These are phyloP conservation scores for Agrotis puta DNA, from an alignment of 2,888 invertebrate genomes.

Conservation along the genomic window DNA sequence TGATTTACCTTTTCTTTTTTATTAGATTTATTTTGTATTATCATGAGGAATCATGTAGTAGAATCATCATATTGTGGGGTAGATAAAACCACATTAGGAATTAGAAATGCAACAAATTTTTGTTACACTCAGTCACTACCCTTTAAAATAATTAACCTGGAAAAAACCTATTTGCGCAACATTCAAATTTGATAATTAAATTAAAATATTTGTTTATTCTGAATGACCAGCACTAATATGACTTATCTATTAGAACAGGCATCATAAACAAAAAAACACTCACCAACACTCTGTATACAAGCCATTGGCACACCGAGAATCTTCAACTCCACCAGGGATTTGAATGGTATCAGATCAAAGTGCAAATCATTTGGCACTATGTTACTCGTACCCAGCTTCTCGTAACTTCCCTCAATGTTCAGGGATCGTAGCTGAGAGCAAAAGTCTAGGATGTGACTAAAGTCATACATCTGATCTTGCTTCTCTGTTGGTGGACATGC, in stretches of 20 bases:
- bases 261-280: conserved; percentile 57
- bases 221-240: not conserved
- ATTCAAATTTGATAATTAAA: not conserved
- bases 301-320: conserved; percentile 93
- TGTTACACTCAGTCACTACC: not conserved
- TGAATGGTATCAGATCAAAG: conserved; percentile 96
- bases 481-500: conserved; percentile 96
- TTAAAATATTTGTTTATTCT: not conserved
- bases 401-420: conserved; percentile 92
- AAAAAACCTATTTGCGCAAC: not conserved
- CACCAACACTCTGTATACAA: conserved; percentile 92
- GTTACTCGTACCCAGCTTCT: conserved; percentile 95
- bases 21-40: no score
- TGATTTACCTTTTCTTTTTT: not conserved
- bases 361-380: conserved; percentile 95
- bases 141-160: no score
- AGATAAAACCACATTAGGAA: no score
- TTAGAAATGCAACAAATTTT: not conserved
- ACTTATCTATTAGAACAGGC: not conserved
- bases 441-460: conserved; percentile 97
- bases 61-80: not conserved
- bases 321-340: conserved; percentile 93
- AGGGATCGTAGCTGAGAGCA: conserved; percentile 94
- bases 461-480: conserved; percentile 95
- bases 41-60: no score